Conservation (phyloP, 2,797 vertebrate genomes). For the Yasuhikotakia modesta region DNA sequence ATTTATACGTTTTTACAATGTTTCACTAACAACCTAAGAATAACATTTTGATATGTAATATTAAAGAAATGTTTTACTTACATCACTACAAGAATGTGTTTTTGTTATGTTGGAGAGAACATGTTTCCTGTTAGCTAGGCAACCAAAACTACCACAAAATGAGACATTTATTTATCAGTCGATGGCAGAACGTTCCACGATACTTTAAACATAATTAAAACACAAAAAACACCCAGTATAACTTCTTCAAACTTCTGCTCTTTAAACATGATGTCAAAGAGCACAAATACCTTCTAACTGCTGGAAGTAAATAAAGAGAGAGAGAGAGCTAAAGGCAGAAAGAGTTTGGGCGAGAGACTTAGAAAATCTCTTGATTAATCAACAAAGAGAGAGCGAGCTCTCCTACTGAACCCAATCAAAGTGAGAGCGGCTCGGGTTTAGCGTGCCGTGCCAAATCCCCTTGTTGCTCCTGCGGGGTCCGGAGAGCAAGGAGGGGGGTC, state of each 20-base stretch:
- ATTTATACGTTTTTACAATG: no score
- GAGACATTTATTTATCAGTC: background rate
- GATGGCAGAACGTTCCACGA: background rate
- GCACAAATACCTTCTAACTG: conserved; percentile 35
- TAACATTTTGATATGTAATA: no score
- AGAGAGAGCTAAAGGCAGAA: conserved; percentile 59
- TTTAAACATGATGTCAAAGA: conserved; percentile 31
- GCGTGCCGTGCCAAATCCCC: conserved; percentile 77
- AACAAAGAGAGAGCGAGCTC: conserved; percentile 74
- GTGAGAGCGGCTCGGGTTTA: conserved; percentile 69
- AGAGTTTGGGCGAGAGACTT: conserved; percentile 72
- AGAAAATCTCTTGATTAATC: conserved; percentile 82
- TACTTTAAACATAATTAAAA: background rate
- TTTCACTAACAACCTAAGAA: no score
- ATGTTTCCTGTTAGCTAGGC: no score
- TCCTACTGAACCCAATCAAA: conserved; percentile 79
- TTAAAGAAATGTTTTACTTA: no score
- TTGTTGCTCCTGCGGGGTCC: conserved; percentile 79
- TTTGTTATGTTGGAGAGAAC: no score
- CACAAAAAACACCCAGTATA: background rate
- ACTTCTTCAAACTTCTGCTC: background rate
- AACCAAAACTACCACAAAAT: background rate
- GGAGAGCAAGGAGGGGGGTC: conserved; percentile 79
- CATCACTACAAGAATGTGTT: no score
- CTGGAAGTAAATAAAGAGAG: conserved; percentile 11